A percentile compares a stretch with the other conserved stretches of the same genome.
Evolutionary conservation across 2,797 vertebrate species (phyloP).

Genomic region (Valencia hispanica): DNA sequence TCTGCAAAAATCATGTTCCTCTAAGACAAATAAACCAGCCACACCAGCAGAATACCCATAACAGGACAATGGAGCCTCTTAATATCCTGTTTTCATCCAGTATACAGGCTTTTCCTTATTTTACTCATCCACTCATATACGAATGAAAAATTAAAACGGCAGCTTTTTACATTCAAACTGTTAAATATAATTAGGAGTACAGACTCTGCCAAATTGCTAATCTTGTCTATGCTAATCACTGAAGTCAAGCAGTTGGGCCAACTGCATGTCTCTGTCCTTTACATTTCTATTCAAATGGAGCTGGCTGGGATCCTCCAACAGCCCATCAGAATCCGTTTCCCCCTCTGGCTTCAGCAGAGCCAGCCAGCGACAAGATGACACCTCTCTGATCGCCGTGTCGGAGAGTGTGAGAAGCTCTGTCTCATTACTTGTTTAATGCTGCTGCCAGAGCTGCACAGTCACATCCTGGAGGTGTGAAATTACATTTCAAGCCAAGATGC

Average conservation of each 20-base stretch:
- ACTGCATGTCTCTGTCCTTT: constrained; percentile 17
- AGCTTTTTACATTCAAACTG: constrained; percentile 1
- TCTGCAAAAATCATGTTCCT: background rate
- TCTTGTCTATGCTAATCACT: background rate
- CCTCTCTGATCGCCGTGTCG: constrained; percentile 70
- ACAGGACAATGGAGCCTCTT: background rate
- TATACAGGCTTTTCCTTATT: background rate
- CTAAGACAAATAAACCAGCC: background rate
- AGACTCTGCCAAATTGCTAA: constrained; percentile 17
- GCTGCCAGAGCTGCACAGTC: constrained; percentile 65
- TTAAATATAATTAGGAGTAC: constrained; percentile 8
- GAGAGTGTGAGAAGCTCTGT: constrained; percentile 64
- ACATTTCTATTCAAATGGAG: constrained; percentile 43
- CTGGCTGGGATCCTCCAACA: constrained; percentile 32
- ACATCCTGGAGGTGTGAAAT: constrained; percentile 82
- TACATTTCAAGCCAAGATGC: constrained; percentile 77
- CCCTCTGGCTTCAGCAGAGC: constrained; percentile 52
- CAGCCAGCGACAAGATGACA: constrained; percentile 71
- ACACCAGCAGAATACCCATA: background rate
- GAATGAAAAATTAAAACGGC: background rate
- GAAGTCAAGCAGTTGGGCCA: constrained; percentile 6
- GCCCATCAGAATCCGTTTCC: constrained; percentile 47
- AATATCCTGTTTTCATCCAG: background rate
- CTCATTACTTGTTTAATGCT: constrained; percentile 82
- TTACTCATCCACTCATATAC: background rate